phyloP scores from a whole-genome alignment of 2,113 vertebrate genomes.

The Penelope pileata region DNA sequence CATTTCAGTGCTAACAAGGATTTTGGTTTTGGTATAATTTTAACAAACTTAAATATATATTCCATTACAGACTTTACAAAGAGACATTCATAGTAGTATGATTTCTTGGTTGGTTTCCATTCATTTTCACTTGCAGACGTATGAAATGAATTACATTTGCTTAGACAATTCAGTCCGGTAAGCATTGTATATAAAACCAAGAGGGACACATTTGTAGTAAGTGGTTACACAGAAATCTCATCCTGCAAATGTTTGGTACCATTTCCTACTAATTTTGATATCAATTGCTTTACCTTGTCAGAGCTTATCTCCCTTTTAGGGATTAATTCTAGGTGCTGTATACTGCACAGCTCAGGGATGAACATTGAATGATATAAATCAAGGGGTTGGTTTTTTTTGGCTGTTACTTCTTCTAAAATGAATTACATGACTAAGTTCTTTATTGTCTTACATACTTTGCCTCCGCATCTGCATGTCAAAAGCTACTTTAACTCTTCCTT shows the following conservation, averaged over 20 bases:
- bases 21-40: neutral
- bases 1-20: constrained; percentile 39
- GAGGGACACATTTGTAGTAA: neutral
- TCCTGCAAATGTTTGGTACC: neutral
- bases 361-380: neutral
- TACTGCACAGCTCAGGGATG: neutral
- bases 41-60: constrained; percentile 16
- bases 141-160: neutral
- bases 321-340: neutral
- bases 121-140: neutral
- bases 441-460: neutral
- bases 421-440: neutral
- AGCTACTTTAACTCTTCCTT: neutral
- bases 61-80: neutral
- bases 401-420: neutral
- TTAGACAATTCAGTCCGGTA: neutral
- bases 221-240: neutral
- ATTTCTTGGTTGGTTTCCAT: neutral
- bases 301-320: neutral
- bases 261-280: neutral
- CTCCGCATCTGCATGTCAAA: neutral
- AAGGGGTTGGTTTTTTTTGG: neutral
- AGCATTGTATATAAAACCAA: neutral
- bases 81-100: neutral
- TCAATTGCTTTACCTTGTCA: neutral